Base-by-base conservation (phyloP, 2,888 invertebrate species). In the Drosophila flavopinicola region DNA sequence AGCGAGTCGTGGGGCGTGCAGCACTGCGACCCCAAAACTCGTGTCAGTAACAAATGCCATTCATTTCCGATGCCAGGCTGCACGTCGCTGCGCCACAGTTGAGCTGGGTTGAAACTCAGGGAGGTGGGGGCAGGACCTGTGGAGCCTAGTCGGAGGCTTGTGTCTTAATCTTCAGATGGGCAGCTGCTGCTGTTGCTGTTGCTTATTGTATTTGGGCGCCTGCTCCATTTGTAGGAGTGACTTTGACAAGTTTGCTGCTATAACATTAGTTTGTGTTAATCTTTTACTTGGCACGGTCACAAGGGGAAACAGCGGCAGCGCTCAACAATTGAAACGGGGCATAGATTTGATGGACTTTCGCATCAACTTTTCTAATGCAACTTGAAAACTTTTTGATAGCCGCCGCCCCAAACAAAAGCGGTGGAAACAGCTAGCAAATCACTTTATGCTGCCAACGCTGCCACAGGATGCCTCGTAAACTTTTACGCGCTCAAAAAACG, bases 211-310 rank as follows among this genome's bases (percentile, higher is more conserved):
- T 48, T 65, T 23, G 53, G 11, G 39, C 57, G 41, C 15, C 17
- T 15, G 59, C 38, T 49, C 35, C 60, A 45, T 66, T 51, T 57
- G 44, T 48, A 41, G 48, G 61, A 60, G 64, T 79, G 78, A 80
- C 83, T 79, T 83, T 79, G 80, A 83, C 80, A 78, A 83, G 83
- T 80, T 79, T 76, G 79, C 77, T 82, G 77, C 68, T 78, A 74
- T 59, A 66, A 58, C 77, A 68, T 63, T 72, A 72, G 78, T 80
- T 79, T 75, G 78, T 79, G 78, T 78, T 78, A 82, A 82, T 83
- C 78, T 80, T 74, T 76, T 71, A 70, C 70, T 64, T 45, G 66
- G 24, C 11, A 47, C 32, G 67, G 70, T 56, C 83, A 73, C 83
- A 29, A 65, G 79, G 79, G 63, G 65, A 15, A 30, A n/a, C n/a